Base-by-base conservation (phyloP, 2,797 vertebrate species). In the Rousettus madagascariensis region DNA sequence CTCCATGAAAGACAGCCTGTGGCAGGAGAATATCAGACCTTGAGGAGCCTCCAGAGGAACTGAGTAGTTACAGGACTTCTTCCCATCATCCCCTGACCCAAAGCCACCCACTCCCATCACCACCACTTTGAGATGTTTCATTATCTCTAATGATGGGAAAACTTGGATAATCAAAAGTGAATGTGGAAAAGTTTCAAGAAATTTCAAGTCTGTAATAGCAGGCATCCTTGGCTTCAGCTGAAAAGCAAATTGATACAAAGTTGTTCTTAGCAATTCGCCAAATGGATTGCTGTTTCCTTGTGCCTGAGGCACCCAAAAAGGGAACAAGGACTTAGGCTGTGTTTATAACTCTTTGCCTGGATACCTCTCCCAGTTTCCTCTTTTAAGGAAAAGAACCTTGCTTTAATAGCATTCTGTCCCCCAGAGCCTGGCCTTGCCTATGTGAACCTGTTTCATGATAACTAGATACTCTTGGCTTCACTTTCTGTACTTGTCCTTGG, bases 191-290 rank as follows among this genome's bases (percentile, higher is more conserved):
- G 20, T 93, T 92, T 96, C 71, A 87, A 71, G 65, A 93, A 95
- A 93, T 55, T 41, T 93, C 69, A 84, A 82, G 86, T 77, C 75
- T 86, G 16, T 71, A 94, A 94, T 77, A 95, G 30, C 82, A 89
- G 68, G 63, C 87, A 65, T 90, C 91, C 74, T 95, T 95, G 87
- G 63, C 85, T 95, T 90, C 28, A 33, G 53, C 80, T 0, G 15
- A 88, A 94, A 94, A 95, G 53, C 86, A 96, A 96, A 92, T 86
- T 66, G 87, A 96, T 90, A 96, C 90, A 63, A 94, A 97, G 94
- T 96, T 97, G 90, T 95, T 95, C 82, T 97, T 97, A 97, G 97
- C 95, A 83, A 63, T 80, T 96, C 0, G 77, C 96, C 97, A 97
- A 95, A 72, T 90, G 33, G 77, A 88, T 86, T 95, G 82, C 95